These are phyloP conservation scores for Eleginops maclovinus DNA, from an alignment of 2,113 vertebrate species.

Conservation along the genomic window DNA sequence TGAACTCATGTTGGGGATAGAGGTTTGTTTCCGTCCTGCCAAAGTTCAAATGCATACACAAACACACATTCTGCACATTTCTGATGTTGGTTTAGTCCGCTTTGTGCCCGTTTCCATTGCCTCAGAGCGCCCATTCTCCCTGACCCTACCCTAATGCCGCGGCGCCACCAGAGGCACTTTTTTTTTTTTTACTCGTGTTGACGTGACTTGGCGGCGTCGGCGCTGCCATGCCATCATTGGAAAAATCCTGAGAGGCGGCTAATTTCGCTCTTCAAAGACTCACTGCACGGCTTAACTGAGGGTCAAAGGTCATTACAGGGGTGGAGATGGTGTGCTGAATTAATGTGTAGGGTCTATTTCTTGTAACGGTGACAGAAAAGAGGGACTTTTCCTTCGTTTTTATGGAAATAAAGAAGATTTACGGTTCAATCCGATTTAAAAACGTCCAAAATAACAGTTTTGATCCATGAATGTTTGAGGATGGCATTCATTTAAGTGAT, in stretches of 20 bases:
- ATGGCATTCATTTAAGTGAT: no score
- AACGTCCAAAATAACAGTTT: no score
- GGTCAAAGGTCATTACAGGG: slow-evolving; percentile 45
- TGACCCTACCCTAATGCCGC: slow-evolving; percentile 71
- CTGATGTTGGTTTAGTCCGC: slow-evolving; percentile 37
- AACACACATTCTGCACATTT: slow-evolving; percentile 27
- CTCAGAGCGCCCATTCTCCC: slow-evolving; percentile 59
- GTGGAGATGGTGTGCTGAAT: not conserved
- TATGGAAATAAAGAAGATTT: no score
- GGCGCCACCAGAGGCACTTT: slow-evolving; percentile 63
- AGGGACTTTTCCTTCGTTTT: no score
- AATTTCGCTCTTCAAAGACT: slow-evolving; percentile 20
- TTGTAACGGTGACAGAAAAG: no score
- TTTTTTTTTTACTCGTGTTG: slow-evolving; percentile 61
- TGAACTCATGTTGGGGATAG: no score
- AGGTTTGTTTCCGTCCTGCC: no score
- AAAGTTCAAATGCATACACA: not conserved
- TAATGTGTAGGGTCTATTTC: not conserved
- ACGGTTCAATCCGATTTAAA: no score
- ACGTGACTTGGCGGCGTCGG: slow-evolving; percentile 62
- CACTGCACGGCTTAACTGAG: slow-evolving; percentile 2
- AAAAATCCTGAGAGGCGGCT: slow-evolving; percentile 60
- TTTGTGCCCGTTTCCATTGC: slow-evolving; percentile 70
- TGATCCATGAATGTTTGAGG: no score
- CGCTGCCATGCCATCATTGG: slow-evolving; percentile 66